Evolutionary conservation across 2,888 invertebrate species (phyloP), one percentile per base, ranked within the genome.

Genomic region (Pristionchus fissidentatus): DNA sequence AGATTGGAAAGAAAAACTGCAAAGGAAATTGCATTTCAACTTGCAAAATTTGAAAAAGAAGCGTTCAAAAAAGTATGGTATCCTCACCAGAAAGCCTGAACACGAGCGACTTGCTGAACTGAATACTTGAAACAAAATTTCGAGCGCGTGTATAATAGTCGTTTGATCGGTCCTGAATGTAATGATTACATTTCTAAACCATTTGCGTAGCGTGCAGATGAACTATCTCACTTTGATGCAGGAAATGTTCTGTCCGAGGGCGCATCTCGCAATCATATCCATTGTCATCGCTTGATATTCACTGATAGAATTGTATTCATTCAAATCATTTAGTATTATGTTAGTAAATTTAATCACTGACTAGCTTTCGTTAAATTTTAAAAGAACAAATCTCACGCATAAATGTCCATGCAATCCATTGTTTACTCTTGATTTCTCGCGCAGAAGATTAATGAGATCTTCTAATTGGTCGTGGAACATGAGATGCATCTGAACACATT

Each of bases 271-370:
- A 38, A 90, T 90, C 13, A 90, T 87, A 49, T 90, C 90, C 81
- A 90, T 85, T 0, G 90, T 88, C 22, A 90, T 82, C 8, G 88
- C 90, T 87, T 90, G 90, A 52, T 88, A 87, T 57, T 90, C 90
- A 19, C 90, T 90, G 80, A 73, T 35, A 62, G 1, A 32, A 10
- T 0, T 32, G 15, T 13, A 32, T 1, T 60, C 13, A 22, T 57
- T 57, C 8, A 2, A 29, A 32, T 60, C 1, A 1, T 60, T 60
- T 29, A 7, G 10, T n/a, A n/a, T n/a, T n/a, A n/a, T n/a, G n/a
- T n/a, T n/a, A n/a, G n/a, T n/a, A n/a, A n/a, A n/a, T n/a, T n/a
- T n/a, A n/a, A n/a, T n/a, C n/a, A n/a, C n/a, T n/a, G n/a, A n/a
- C n/a, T n/a, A n/a, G n/a, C n/a, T n/a, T n/a, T n/a, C n/a, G n/a